Evolutionary conservation across 2,888 invertebrate genomes (phyloP).

Genomic region (Stenotaenia linearis): DNA sequence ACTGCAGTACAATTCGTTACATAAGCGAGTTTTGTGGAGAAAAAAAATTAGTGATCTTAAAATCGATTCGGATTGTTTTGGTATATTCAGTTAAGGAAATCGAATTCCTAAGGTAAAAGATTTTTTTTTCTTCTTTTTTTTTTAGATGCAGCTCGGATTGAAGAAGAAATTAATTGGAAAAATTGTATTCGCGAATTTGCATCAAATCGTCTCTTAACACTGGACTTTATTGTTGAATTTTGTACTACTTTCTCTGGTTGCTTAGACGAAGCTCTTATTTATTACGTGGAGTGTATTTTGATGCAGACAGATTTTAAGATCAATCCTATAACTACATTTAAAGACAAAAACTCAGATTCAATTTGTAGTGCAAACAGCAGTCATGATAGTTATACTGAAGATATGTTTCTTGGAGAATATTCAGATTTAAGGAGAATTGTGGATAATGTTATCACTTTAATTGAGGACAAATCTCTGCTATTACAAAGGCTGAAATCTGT

Average conservation of each 20-base stretch:
- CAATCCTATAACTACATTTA: too few species aligned
- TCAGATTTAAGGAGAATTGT: background rate
- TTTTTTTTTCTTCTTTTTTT: background rate
- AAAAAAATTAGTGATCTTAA: background rate
- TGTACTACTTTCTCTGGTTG: background rate
- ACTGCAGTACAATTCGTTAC: background rate
- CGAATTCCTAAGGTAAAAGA: background rate
- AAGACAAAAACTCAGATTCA: too few species aligned
- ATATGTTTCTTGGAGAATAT: too few species aligned
- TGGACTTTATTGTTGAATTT: background rate
- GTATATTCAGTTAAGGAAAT: background rate
- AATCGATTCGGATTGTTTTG: background rate
- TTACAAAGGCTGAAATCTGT: background rate
- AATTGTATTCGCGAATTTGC: background rate
- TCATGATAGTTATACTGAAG: too few species aligned
- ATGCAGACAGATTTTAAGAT: too few species aligned
- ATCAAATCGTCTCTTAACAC: background rate
- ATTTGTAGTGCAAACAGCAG: too few species aligned
- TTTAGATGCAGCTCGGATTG: background rate
- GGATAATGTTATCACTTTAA: background rate
- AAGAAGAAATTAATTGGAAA: background rate
- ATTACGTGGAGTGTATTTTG: background rate
- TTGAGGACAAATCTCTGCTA: background rate
- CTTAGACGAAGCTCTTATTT: background rate
- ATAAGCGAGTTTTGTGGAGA: background rate